Percentiles rank a stretch among this genome's conserved stretches.
Evolutionary conservation across 1,140 invertebrate genomes (phyloP).

Genomic region (Orussus abietinus): DNA sequence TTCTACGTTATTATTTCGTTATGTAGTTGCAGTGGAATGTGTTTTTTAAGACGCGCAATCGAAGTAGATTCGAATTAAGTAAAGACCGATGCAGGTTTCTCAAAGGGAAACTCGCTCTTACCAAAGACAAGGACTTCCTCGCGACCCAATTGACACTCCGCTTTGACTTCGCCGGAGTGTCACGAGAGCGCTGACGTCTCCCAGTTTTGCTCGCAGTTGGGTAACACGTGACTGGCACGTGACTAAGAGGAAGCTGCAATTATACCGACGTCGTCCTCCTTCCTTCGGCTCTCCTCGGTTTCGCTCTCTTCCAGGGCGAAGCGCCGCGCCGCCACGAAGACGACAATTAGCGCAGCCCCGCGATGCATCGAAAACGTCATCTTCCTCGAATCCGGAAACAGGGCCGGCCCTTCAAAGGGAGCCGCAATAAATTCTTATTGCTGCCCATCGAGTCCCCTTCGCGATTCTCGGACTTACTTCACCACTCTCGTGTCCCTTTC

Average conservation of each 20-base stretch:
- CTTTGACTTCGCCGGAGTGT: no score
- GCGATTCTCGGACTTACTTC: constrained; percentile 37
- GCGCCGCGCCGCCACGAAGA: constrained; percentile 15
- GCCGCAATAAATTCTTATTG: constrained; percentile 49
- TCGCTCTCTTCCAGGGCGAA: constrained; percentile 14
- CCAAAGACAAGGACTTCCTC: no score
- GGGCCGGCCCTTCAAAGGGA: constrained; percentile 37
- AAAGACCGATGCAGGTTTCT: no score
- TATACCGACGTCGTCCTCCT: constrained; percentile 33
- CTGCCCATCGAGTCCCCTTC: constrained; percentile 21
- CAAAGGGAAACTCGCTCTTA: no score
- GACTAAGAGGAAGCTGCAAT: constrained; percentile 49
- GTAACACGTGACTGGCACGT: constrained; percentile 47
- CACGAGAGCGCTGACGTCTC: no score
- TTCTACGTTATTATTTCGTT: no score
- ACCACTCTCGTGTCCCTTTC: no score
- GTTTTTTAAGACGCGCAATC: no score
- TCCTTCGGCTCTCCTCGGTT: constrained; percentile 22
- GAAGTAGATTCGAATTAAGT: no score
- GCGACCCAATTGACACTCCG: no score
- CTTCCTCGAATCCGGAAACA: constrained; percentile 45
- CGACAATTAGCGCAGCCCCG: constrained; percentile 40
- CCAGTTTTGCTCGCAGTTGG: constrained; percentile 40
- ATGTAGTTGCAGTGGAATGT: no score
- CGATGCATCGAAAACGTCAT: constrained; percentile 49